Evolutionary conservation across 2,888 invertebrate genomes (phyloP).

Genomic region (Polyommatus icarus): DNA sequence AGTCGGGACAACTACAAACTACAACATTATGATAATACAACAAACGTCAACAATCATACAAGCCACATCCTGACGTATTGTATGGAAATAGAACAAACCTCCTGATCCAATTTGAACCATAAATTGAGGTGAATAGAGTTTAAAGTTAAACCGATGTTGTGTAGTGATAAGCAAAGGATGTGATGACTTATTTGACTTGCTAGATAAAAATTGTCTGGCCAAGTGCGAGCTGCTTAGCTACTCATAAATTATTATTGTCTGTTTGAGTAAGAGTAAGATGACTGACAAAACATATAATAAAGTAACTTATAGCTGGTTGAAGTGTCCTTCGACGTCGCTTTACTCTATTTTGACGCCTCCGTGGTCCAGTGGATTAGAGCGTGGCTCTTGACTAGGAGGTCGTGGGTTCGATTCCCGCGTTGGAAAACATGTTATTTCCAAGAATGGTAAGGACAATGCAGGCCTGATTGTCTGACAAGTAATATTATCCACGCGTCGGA

Average conservation of each 20-base stretch:
- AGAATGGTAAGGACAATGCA: no score
- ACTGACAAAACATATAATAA: no score
- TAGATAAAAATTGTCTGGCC: neutral
- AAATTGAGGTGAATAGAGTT: neutral
- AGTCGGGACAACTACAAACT: neutral
- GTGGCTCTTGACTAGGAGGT: no score
- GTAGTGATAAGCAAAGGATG: conserved; percentile 5
- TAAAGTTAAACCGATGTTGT: neutral
- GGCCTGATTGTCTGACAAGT: no score
- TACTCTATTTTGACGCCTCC: no score
- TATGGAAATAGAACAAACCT: conserved; percentile 6
- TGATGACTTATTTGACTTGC: conserved; percentile 15
- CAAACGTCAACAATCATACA: neutral
- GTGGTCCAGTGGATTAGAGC: no score
- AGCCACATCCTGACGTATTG: conserved; percentile 18
- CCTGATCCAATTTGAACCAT: neutral
- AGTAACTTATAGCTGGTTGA: no score
- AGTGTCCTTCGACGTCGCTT: no score
- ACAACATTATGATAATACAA: neutral
- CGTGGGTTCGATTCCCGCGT: no score
- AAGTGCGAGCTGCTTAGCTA: neutral
- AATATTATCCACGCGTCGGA: no score
- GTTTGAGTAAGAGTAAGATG: neutral
- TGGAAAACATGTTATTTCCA: no score
- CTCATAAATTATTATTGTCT: neutral